phyloP scores from a whole-genome alignment of 2,797 vertebrate species.

The Trachops cirrhosus region DNA sequence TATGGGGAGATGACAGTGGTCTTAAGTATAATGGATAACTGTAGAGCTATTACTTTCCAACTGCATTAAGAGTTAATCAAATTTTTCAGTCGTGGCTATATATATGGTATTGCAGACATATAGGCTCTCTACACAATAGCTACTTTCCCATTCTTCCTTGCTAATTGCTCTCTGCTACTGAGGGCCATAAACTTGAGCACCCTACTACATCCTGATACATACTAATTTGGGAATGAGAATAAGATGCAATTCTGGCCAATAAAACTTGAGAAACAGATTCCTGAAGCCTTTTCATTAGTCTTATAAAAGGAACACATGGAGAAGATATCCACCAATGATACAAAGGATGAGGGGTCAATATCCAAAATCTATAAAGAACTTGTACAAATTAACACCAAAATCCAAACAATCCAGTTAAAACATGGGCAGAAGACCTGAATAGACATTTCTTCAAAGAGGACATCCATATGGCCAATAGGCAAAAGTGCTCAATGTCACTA shows the following conservation, averaged over 20 bases:
- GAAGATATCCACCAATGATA: not conserved
- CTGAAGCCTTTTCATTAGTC: not conserved
- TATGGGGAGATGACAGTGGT: not conserved
- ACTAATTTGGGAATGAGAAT: not conserved
- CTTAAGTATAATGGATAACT: not conserved
- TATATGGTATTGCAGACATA: not conserved
- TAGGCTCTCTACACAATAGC: not conserved
- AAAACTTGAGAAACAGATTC: not conserved
- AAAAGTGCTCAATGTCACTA: not conserved
- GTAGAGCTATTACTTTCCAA: not conserved
- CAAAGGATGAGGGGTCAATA: not conserved
- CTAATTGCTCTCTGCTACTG: not conserved
- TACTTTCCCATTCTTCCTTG: not conserved
- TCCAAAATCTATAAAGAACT: not conserved
- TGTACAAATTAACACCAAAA: not conserved
- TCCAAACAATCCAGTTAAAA: not conserved
- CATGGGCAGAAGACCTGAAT: not conserved
- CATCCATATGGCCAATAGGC: not conserved
- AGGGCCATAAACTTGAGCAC: not conserved
- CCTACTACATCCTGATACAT: not conserved
- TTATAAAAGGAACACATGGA: not conserved
- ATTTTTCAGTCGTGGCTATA: not conserved
- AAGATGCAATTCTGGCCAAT: not conserved
- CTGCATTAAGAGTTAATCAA: not conserved
- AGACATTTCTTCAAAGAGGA: not conserved